These are phyloP conservation scores for Darevskia nairensis DNA, from an alignment of 2,797 vertebrate species.

Conservation along the genomic window DNA sequence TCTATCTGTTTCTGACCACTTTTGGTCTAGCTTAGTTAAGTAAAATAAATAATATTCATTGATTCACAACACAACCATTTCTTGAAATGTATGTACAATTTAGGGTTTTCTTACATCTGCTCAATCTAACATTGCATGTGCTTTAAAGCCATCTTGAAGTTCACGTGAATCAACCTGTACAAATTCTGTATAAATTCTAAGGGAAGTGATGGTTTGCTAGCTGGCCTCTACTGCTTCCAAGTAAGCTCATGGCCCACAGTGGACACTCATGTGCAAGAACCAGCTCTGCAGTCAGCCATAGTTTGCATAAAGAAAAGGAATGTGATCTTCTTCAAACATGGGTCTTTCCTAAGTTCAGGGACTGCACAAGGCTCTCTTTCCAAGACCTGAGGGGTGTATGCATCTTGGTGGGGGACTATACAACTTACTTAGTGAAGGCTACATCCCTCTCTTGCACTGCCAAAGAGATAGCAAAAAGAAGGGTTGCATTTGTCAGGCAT, in stretches of 20 bases:
- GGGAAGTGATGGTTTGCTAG: too few species aligned
- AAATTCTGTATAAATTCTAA: background rate
- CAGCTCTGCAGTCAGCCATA: background rate
- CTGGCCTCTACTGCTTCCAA: background rate
- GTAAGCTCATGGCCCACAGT: background rate
- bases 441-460: background rate
- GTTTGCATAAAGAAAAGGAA: background rate
- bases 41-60: too few species aligned
- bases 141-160: background rate
- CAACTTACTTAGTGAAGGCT: background rate
- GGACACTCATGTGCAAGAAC: background rate
- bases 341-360: background rate
- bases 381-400: background rate
- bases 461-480: background rate
- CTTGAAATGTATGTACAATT: background rate
- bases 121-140: background rate
- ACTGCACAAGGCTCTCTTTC: background rate
- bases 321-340: background rate
- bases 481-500: background rate
- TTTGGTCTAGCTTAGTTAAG: too few species aligned
- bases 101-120: background rate
- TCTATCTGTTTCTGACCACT: too few species aligned
- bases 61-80: background rate
- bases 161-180: background rate
- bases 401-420: background rate